phyloP scores from a whole-genome alignment of 37 sponge, comb jelly and placozoan genomes.

The Diacarnus erythraeanus region DNA sequence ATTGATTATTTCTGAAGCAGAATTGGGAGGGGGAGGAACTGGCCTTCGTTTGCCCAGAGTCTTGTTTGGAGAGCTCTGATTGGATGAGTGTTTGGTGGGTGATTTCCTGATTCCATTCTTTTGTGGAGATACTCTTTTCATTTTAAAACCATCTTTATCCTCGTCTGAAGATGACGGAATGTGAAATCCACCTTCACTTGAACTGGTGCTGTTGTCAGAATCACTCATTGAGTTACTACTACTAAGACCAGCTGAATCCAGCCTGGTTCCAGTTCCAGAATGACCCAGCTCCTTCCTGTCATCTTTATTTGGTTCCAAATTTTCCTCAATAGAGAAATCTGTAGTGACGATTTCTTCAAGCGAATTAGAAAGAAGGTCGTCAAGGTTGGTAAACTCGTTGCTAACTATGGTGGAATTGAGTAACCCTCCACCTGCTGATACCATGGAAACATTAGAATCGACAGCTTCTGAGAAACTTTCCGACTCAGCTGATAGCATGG shows the following conservation, averaged over 20 bases:
- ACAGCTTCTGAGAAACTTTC: neutral
- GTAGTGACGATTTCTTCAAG: neutral
- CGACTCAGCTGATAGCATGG: neutral
- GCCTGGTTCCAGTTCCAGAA: neutral
- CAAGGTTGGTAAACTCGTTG: slow-evolving; percentile 33
- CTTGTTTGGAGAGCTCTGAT: neutral
- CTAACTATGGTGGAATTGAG: neutral
- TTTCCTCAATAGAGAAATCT: slow-evolving; percentile 22
- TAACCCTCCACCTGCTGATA: neutral
- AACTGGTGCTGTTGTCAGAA: neutral
- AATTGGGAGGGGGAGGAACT: neutral
- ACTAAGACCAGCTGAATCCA: neutral
- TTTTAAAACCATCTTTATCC: neutral
- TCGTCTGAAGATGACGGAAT: neutral
- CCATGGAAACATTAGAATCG: neutral
- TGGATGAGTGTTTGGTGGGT: neutral
- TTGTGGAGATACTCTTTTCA: neutral
- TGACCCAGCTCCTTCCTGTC: neutral
- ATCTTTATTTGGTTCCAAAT: slow-evolving; percentile 11
- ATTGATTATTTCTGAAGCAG: neutral
- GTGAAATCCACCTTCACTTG: neutral
- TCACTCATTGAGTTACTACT: neutral
- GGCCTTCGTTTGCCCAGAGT: neutral
- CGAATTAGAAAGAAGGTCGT: neutral
- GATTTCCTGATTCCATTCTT: neutral